These are phyloP conservation scores for Solea solea DNA, from an alignment of 2,113 vertebrate species.

Conservation along the genomic window DNA sequence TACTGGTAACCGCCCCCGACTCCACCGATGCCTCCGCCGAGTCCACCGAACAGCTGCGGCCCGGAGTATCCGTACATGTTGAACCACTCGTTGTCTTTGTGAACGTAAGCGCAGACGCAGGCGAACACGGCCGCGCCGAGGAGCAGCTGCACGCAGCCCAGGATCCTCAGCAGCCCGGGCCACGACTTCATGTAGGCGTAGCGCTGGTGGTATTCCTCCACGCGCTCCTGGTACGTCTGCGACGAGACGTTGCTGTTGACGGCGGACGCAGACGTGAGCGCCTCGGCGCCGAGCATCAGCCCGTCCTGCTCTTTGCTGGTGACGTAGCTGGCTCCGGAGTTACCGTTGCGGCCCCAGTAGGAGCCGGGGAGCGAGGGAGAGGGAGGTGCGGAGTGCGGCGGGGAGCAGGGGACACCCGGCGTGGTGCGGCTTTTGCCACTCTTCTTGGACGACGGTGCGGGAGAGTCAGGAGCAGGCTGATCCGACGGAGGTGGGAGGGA, in stretches of 20 bases:
- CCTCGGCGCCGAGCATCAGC: slow-evolving; percentile 79
- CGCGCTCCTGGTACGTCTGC: slow-evolving; percentile 86
- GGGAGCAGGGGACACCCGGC: slow-evolving; percentile 85
- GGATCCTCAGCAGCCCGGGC: slow-evolving; percentile 91
- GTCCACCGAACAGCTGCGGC: slow-evolving; percentile 79
- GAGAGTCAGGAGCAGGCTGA: slow-evolving; percentile 9
- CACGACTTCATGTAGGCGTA: slow-evolving; percentile 97
- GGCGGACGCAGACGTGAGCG: slow-evolving; percentile 75
- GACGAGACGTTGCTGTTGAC: slow-evolving; percentile 73
- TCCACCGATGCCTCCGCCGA: slow-evolving; percentile 69
- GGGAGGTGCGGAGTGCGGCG: slow-evolving; percentile 84
- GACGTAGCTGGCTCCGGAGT: slow-evolving; percentile 81
- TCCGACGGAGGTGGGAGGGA: slow-evolving; percentile 57
- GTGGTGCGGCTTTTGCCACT: slow-evolving; percentile 78
- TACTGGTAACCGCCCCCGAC: slow-evolving; percentile 79
- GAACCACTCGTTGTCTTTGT: slow-evolving; percentile 97
- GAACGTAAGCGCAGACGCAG: slow-evolving; percentile 93
- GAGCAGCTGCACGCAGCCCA: slow-evolving; percentile 87
- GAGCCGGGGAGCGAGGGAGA: slow-evolving; percentile 81
- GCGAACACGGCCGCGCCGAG: slow-evolving; percentile 92
- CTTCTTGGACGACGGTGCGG: slow-evolving; percentile 34
- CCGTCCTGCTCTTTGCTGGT: slow-evolving; percentile 78
- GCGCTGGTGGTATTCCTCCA: slow-evolving; percentile 85
- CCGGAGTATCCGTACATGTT: slow-evolving; percentile 90
- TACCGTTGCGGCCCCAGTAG: slow-evolving; percentile 78